Evolutionary conservation across 1,140 invertebrate species (phyloP).

Genomic region (Thaumatotibia leucotreta): DNA sequence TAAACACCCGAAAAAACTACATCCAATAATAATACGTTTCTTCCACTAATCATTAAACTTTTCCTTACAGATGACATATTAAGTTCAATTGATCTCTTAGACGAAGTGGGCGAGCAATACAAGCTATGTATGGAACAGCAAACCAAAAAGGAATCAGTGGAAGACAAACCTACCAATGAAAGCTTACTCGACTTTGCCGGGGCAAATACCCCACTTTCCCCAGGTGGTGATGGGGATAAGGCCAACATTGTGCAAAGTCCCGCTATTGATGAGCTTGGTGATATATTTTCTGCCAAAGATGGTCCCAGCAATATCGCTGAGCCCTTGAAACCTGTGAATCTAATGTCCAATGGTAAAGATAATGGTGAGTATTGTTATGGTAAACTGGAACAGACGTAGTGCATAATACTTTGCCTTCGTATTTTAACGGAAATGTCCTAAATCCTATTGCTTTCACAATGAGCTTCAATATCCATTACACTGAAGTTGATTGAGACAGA

Average conservation of each 20-base stretch:
- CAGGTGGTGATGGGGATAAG: no score
- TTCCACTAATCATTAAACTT: no score
- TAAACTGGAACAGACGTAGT: no score
- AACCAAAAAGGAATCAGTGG: not conserved
- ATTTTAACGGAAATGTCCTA: no score
- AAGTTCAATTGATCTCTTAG: conserved; percentile 87
- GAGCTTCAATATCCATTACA: no score
- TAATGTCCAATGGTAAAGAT: conserved; percentile 51
- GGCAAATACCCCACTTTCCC: no score
- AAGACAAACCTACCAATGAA: conserved; percentile 22
- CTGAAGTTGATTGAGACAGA: no score
- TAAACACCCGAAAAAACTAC: no score
- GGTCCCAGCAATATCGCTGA: conserved; percentile 60
- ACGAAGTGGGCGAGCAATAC: conserved; percentile 87
- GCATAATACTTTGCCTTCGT: no score
- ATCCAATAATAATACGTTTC: no score
- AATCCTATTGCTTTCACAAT: no score
- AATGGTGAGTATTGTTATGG: conserved; percentile 10
- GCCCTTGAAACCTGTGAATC: conserved; percentile 63
- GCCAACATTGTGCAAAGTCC: conserved; percentile 32
- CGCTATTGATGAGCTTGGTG: conserved; percentile 78
- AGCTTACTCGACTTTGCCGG: conserved; percentile 61
- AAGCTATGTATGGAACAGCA: conserved; percentile 64
- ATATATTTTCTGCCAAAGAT: conserved; percentile 78
- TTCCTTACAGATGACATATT: conserved; percentile 83